Conservation (phyloP, 2,113 vertebrate species). For the Equus quagga region DNA sequence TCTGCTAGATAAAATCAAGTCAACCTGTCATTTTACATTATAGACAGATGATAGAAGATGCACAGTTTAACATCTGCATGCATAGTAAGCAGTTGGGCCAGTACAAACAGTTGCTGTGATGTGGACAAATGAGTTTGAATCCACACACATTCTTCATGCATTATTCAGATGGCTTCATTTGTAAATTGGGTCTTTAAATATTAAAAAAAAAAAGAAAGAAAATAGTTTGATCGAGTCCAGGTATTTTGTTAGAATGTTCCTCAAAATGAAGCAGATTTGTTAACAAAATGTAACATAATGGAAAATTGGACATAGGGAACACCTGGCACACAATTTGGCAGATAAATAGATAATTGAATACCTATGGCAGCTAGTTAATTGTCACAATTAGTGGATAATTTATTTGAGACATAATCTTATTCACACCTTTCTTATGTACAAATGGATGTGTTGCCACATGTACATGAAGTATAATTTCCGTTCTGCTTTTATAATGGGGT, state of each 20-base stretch:
- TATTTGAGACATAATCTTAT: constrained; percentile 47
- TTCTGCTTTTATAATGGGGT: neutral
- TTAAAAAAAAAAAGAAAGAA: constrained; percentile 2
- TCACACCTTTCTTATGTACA: constrained; percentile 50
- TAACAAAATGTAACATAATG: constrained; percentile 53
- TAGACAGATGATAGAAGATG: neutral
- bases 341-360: constrained; percentile 68
- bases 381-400: constrained; percentile 59
- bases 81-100: constrained; percentile 11
- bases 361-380: constrained; percentile 60
- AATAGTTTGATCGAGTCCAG: neutral
- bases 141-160: neutral
- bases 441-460: neutral
- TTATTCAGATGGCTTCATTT: constrained; percentile 51
- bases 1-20: constrained; percentile 62
- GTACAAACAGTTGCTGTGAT: neutral
- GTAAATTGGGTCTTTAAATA: constrained; percentile 24
- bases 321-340: constrained; percentile 42
- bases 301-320: constrained; percentile 46
- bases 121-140: constrained; percentile 40
- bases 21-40: constrained; percentile 71
- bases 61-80: constrained; percentile 56
- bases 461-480: constrained; percentile 41
- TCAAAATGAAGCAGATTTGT: neutral
- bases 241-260: neutral